A percentile compares a stretch with the other conserved stretches of the same genome.
Evolutionary conservation across 1,140 invertebrate genomes (phyloP).

Genomic region (Agrilus planipennis): DNA sequence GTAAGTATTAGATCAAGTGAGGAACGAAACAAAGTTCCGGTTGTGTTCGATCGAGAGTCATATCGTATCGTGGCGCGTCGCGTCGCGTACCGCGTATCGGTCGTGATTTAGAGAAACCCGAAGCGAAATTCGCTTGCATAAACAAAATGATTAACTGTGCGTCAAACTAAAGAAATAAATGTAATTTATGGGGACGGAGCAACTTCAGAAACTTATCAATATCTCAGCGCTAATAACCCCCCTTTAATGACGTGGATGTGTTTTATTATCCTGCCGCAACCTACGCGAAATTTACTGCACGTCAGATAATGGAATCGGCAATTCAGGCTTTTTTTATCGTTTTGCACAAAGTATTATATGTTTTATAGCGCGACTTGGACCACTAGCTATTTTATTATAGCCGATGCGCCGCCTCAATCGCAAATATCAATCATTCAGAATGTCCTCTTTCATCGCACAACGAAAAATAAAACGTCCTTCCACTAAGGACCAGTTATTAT

Average conservation of each 20-base stretch:
- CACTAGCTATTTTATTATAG: too few species aligned
- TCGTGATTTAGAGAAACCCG: conserved; percentile 27
- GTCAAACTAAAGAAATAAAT: conserved; percentile 35
- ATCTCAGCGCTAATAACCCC: conserved; percentile 33
- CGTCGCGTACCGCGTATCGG: conserved; percentile 25
- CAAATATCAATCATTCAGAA: too few species aligned
- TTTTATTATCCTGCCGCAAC: conserved; percentile 19
- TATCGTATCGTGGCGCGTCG: conserved; percentile 23
- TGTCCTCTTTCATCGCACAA: too few species aligned
- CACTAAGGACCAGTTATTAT: too few species aligned
- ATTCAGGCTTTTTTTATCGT: too few species aligned
- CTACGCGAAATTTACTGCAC: not conserved
- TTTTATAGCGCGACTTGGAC: too few species aligned
- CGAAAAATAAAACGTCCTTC: too few species aligned
- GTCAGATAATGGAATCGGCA: conserved; percentile 1
- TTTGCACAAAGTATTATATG: too few species aligned
- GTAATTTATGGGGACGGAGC: conserved; percentile 32
- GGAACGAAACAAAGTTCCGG: too few species aligned
- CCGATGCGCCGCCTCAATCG: too few species aligned
- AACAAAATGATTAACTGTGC: conserved; percentile 33
- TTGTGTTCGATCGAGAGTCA: too few species aligned
- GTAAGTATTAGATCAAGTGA: too few species aligned
- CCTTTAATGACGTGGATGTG: conserved; percentile 32
- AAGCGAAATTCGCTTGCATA: conserved; percentile 30
- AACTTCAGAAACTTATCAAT: conserved; percentile 34